Conservation (phyloP, 2,888 invertebrate genomes). For the Rapana venosa region DNA sequence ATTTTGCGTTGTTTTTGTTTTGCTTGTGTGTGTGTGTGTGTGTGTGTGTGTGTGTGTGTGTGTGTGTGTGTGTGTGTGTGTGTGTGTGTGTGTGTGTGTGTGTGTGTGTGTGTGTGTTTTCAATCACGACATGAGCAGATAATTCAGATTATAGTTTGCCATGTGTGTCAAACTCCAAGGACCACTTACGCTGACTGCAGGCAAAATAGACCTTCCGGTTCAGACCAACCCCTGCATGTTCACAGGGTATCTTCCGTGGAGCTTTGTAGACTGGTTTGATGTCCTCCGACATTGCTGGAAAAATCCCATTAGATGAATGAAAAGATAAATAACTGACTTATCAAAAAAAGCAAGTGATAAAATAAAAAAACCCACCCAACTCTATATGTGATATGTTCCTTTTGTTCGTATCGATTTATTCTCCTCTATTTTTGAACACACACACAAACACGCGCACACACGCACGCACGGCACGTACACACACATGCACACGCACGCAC, state of each 20-base stretch:
- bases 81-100: constrained; percentile 18
- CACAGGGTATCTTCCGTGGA: constrained; percentile 84
- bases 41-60: constrained; percentile 18
- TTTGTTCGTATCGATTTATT: too few relatives aligned
- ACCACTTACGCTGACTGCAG: constrained; percentile 61
- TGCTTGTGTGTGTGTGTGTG: not conserved
- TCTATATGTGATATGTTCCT: too few relatives aligned
- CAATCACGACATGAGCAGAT: not conserved
- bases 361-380: not conserved
- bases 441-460: too few relatives aligned
- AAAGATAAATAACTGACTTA: not conserved
- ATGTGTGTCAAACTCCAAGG: not conserved
- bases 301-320: not conserved
- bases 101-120: constrained; percentile 8
- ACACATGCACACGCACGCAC: too few relatives aligned
- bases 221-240: constrained; percentile 86
- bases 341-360: constrained; percentile 12
- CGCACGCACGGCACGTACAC: too few relatives aligned
- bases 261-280: constrained; percentile 80
- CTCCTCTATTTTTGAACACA: too few relatives aligned
- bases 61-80: constrained; percentile 18
- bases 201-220: constrained; percentile 79
- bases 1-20: not conserved
- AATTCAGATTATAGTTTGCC: not conserved
- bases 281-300: constrained; percentile 52